Conservation (phyloP, 2,113 vertebrate species). For the Gnathonemus longibarbis region DNA sequence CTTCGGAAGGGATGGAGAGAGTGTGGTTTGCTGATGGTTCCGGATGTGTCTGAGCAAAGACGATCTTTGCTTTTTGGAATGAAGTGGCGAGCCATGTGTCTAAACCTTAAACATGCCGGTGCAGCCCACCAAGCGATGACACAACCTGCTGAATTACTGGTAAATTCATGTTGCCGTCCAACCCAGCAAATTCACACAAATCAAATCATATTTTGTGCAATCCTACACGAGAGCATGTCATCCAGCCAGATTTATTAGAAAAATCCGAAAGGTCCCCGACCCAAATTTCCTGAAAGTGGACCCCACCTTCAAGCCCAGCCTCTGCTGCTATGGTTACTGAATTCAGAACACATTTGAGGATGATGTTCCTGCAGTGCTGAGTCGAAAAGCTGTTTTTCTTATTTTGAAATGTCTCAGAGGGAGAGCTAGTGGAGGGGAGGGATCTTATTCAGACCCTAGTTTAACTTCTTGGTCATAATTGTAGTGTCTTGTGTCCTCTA, state of each 20-base stretch:
- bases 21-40: not conserved
- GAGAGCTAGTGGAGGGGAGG: not conserved
- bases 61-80: not conserved
- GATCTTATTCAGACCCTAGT: not conserved
- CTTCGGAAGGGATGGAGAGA: not conserved
- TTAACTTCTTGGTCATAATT: not conserved
- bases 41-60: not conserved
- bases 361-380: not conserved
- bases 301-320: not conserved
- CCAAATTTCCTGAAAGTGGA: not conserved
- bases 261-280: not conserved
- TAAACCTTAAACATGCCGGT: not conserved
- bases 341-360: not conserved
- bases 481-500: not conserved
- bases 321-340: not conserved
- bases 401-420: not conserved
- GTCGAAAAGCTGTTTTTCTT: not conserved
- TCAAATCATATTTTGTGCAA: not conserved
- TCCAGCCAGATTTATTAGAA: not conserved
- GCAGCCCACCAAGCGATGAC: not conserved
- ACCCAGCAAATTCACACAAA: not conserved
- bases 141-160: not conserved
- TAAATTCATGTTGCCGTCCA: not conserved
- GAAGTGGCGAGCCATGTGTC: not conserved
- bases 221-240: not conserved